Evolutionary conservation across 1,140 invertebrate species (phyloP), one percentile per base, ranked within the genome.

Genomic region (Drosophila pseudoananassae): DNA sequence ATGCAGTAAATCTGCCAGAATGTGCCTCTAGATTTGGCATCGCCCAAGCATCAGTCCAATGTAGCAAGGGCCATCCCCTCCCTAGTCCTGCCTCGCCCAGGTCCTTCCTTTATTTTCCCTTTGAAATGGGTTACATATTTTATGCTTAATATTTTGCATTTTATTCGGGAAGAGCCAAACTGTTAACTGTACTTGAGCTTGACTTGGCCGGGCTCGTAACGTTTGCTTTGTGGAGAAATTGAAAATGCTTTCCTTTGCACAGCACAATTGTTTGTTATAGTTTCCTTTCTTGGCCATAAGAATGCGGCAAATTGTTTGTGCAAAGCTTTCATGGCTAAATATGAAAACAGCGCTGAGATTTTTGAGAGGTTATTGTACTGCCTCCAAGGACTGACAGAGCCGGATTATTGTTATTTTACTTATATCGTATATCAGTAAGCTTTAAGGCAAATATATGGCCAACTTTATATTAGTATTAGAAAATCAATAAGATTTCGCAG

Each of bases 1-100:
- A 90, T 90, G 88, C 88, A 90, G 88, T 90, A 90, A 90, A 90
- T 90, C 88, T 90, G 88, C 88, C 88, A 90, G 70, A 88, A 90
- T 90, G 82, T 88, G 89, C 81, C 81, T 90, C 79, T 81, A 90
- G 83, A 90, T 90, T 90, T 83, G 88, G 85, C 88, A 90, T 71
- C 73, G 73, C 81, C 68, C 69, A 57, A 64, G 61, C 76, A 72
- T 61, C 70, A 75, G 68, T 69, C 65, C 40, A 40, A 55, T 55
- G 65, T 73, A 73, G 33, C 46, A 5, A 9, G 43, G 17, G 10
- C 49, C 12, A 10, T 10, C 9, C 23, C 23, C n/a, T 14, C 15
- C 29, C 3, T 20, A 20, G 20, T 20, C 20, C 20, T 20, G 20
- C 20, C 20, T 20, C 9, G 2, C n/a, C n/a, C n/a, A 43, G 9